phyloP scores from a whole-genome alignment of 2,888 invertebrate genomes.

The Anthophora plumipes region DNA sequence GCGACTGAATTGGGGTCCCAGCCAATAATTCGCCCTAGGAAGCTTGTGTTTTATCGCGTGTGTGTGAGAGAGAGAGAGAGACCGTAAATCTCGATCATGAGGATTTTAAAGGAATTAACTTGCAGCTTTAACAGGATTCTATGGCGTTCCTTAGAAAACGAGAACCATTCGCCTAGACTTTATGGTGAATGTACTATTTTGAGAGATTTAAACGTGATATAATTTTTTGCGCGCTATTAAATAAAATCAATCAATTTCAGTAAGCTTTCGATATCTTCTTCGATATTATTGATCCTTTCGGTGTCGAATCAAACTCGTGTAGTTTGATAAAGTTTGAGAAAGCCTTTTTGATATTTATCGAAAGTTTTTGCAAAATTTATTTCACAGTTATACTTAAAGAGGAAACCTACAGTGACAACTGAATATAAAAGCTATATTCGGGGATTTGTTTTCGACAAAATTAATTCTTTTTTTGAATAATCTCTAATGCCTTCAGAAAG shows the following conservation, averaged over 20 bases:
- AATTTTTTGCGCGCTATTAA: background rate
- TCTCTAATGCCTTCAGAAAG: no score
- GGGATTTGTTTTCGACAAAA: no score
- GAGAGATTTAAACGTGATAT: background rate
- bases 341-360: no score
- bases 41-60: slow-evolving; percentile 33
- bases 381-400: no score
- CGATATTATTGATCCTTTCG: no score
- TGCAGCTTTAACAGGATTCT: background rate
- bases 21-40: slow-evolving; percentile 70
- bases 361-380: no score
- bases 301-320: no score
- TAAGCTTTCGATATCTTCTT: slow-evolving; percentile 6
- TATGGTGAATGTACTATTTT: slow-evolving; percentile 1
- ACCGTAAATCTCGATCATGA: slow-evolving; percentile 45
- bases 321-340: no score
- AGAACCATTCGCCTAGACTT: background rate
- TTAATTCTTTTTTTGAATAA: no score
- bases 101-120: slow-evolving; percentile 42
- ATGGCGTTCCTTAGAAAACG: background rate
- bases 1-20: slow-evolving; percentile 72
- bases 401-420: no score
- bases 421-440: no score
- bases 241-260: background rate
- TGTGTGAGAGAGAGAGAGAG: no score